A percentile compares a stretch with the other conserved stretches of the same genome.
Evolutionary conservation across 2,888 invertebrate species (phyloP).

Genomic region (Listrodromus nycthemerus): DNA sequence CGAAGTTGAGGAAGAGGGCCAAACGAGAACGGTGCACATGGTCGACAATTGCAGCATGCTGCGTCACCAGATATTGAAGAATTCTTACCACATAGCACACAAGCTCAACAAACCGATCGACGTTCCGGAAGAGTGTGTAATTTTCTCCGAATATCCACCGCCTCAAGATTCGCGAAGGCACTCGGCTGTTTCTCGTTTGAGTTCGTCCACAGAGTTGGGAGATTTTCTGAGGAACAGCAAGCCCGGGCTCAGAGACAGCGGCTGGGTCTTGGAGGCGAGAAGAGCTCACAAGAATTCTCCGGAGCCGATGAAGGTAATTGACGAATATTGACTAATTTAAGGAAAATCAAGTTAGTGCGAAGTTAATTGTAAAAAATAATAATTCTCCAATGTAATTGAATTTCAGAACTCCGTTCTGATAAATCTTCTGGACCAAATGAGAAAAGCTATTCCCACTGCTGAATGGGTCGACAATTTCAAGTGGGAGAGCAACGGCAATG

Average conservation of each 20-base stretch:
- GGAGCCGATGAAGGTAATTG: slow-evolving; percentile 74
- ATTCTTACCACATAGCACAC: slow-evolving; percentile 76
- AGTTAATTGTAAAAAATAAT: not conserved
- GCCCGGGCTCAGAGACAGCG: slow-evolving; percentile 78
- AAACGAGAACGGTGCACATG: slow-evolving; percentile 69
- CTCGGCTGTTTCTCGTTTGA: slow-evolving; percentile 26
- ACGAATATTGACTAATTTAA: not conserved
- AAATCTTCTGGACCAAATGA: slow-evolving; percentile 80
- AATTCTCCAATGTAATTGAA: not conserved
- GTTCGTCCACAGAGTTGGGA: slow-evolving; percentile 74
- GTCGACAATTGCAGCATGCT: slow-evolving; percentile 79
- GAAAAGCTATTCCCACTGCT: slow-evolving; percentile 80
- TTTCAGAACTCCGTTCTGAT: slow-evolving; percentile 76
- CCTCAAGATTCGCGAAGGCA: slow-evolving; percentile 56
- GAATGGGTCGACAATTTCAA: slow-evolving; percentile 80
- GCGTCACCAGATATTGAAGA: slow-evolving; percentile 77
- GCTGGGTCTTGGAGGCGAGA: slow-evolving; percentile 79
- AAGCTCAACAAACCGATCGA: slow-evolving; percentile 66
- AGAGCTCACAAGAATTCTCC: slow-evolving; percentile 77
- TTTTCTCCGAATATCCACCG: slow-evolving; percentile 78
- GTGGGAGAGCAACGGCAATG: slow-evolving; percentile 72
- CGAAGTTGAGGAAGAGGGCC: slow-evolving; percentile 71
- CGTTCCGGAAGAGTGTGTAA: slow-evolving; percentile 73
- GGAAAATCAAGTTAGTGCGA: slow-evolving; percentile 3
- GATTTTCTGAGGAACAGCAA: slow-evolving; percentile 74